Evolutionary conservation across 1,140 invertebrate genomes (phyloP).

Genomic region (Forficula auricularia): DNA sequence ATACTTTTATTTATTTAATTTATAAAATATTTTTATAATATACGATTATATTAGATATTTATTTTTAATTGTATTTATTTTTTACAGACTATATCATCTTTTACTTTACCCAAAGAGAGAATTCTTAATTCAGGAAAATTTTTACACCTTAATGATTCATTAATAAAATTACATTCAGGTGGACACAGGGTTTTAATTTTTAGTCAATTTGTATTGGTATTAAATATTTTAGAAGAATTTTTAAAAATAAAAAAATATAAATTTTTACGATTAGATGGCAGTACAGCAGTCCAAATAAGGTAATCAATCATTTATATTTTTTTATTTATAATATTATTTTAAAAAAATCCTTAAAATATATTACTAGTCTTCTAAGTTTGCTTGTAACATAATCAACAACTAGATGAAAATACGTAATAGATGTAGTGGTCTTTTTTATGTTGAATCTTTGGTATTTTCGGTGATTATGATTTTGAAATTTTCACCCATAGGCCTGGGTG

Average conservation of each 20-base stretch:
- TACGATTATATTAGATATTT: constrained; percentile 3
- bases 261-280: constrained; percentile 70
- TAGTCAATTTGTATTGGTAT: constrained; percentile 85
- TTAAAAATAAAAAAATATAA: constrained; percentile 47
- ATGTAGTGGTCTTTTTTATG: too few species aligned
- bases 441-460: too few species aligned
- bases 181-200: constrained; percentile 76
- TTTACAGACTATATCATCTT: neutral
- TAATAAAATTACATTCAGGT: constrained; percentile 49
- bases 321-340: constrained; percentile 3
- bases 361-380: too few species aligned
- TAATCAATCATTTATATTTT: constrained; percentile 21
- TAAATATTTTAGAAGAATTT: constrained; percentile 80
- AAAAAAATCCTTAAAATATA: neutral
- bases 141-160: constrained; percentile 54
- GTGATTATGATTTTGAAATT: too few species aligned
- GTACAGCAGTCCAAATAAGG: constrained; percentile 58
- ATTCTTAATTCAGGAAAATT: constrained; percentile 73
- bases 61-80: constrained; percentile 5
- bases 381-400: too few species aligned
- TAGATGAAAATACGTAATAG: too few species aligned
- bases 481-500: too few species aligned
- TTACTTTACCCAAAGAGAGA: constrained; percentile 45
- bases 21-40: neutral
- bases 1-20: neutral